Conservation (phyloP, 2,888 invertebrate genomes). For the Cataglyphis albicans region DNA sequence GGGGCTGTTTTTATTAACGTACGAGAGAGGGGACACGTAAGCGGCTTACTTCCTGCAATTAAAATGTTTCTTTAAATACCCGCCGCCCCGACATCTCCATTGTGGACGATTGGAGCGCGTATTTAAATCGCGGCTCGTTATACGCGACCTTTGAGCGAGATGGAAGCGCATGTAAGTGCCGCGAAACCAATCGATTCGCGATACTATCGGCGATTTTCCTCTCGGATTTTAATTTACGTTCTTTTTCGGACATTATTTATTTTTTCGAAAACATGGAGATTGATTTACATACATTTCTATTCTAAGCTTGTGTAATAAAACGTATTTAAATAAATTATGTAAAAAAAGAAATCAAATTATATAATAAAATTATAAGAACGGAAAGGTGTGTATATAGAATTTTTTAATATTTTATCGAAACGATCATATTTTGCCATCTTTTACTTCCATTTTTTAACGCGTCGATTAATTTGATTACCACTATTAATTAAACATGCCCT, state of each 20-base stretch:
- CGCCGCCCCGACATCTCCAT: constrained; percentile 65
- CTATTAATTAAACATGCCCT: background rate
- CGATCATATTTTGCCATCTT: background rate
- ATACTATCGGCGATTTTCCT: constrained; percentile 22
- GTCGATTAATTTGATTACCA: background rate
- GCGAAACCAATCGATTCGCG: constrained; percentile 36
- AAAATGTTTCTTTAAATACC: constrained; percentile 84
- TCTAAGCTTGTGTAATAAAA: background rate
- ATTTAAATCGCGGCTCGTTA: constrained; percentile 70
- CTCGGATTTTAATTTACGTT: constrained; percentile 22
- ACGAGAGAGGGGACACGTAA: constrained; percentile 78
- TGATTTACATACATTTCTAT: background rate
- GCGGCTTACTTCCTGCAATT: constrained; percentile 84
- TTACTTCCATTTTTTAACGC: background rate
- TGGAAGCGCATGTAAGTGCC: constrained; percentile 29
- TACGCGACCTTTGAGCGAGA: constrained; percentile 48
- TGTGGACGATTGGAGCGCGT: constrained; percentile 64
- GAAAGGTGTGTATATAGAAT: background rate
- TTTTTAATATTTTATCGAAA: background rate
- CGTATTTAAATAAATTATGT: constrained; percentile 14
- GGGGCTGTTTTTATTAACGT: constrained; percentile 80
- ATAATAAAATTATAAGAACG: background rate
- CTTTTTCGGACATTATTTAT: background rate
- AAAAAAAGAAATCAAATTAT: background rate
- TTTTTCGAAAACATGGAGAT: background rate